These are phyloP conservation scores for Pteria penguin DNA, from an alignment of 2,888 invertebrate species.

Conservation along the genomic window DNA sequence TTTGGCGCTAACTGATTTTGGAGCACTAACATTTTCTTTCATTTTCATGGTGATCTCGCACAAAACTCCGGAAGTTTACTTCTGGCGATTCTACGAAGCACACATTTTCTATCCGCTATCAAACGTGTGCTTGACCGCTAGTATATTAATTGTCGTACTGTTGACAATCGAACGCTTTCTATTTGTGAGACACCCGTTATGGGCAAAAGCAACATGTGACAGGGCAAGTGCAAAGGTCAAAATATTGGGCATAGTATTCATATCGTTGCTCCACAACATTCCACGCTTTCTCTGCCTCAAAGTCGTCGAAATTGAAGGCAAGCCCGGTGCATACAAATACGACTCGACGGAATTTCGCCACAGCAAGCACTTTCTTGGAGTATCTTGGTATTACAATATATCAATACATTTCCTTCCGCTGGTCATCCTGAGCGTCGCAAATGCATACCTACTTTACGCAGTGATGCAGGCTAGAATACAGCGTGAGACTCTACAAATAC, in stretches of 20 bases:
- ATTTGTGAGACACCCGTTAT: slow-evolving; percentile 72
- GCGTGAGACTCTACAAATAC: slow-evolving; percentile 59
- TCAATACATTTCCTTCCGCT: slow-evolving; percentile 69
- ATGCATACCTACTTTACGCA: slow-evolving; percentile 68
- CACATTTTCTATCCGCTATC: slow-evolving; percentile 70
- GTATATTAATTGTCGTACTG: slow-evolving; percentile 73
- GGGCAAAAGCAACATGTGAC: slow-evolving; percentile 73
- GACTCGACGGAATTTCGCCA: slow-evolving; percentile 61
- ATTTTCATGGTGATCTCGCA: slow-evolving; percentile 61
- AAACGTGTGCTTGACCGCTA: slow-evolving; percentile 72
- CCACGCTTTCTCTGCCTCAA: slow-evolving; percentile 68
- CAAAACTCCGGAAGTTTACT: slow-evolving; percentile 52
- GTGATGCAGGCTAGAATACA: slow-evolving; percentile 65
- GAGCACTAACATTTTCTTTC: slow-evolving; percentile 69
- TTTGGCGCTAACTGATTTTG: slow-evolving; percentile 72
- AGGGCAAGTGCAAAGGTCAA: slow-evolving; percentile 69
- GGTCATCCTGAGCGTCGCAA: slow-evolving; percentile 61
- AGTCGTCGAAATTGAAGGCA: slow-evolving; percentile 36
- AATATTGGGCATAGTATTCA: slow-evolving; percentile 59
- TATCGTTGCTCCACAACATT: slow-evolving; percentile 66
- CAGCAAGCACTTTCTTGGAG: slow-evolving; percentile 49
- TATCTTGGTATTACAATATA: slow-evolving; percentile 71
- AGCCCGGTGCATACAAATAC: slow-evolving; percentile 39
- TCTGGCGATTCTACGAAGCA: slow-evolving; percentile 67
- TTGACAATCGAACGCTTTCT: slow-evolving; percentile 75